These are phyloP conservation scores for Irena cyanogastra DNA, from an alignment of 2,113 vertebrate genomes.

Conservation along the genomic window DNA sequence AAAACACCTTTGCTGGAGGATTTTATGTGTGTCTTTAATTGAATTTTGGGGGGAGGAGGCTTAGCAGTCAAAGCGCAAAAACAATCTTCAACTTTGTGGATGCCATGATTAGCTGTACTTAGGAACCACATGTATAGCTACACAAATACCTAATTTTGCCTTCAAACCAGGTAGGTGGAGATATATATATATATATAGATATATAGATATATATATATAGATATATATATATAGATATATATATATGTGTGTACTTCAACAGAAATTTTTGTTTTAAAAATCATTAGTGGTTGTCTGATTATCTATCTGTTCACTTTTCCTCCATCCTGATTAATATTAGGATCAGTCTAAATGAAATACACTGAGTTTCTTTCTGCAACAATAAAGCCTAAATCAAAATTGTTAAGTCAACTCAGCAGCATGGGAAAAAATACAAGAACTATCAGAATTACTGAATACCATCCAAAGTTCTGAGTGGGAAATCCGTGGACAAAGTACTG, in stretches of 20 bases:
- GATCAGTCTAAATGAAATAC: not conserved
- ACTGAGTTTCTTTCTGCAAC: not conserved
- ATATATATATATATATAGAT: too few relatives aligned
- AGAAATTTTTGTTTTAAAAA: not conserved
- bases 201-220: too few relatives aligned
- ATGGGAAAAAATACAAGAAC: not conserved
- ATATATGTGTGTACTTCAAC: too few relatives aligned
- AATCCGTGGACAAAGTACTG: not conserved
- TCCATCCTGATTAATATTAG: not conserved
- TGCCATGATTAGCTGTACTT: not conserved
- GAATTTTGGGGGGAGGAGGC: not conserved
- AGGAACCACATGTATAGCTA: not conserved
- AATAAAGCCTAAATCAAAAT: not conserved
- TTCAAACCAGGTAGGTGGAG: not conserved
- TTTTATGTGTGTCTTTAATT: not conserved
- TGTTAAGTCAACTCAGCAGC: not conserved
- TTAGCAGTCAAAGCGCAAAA: not conserved
- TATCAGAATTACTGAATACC: not conserved
- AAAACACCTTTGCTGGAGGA: not conserved
- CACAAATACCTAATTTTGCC: not conserved
- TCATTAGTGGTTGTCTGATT: not conserved
- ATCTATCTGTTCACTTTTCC: not conserved
- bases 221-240: too few relatives aligned
- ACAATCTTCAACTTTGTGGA: not conserved
- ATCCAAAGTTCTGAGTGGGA: not conserved